Evolutionary conservation across 2,888 invertebrate species (phyloP), one percentile per base, ranked within the genome.

Genomic region (Cecidostiba fungosa): DNA sequence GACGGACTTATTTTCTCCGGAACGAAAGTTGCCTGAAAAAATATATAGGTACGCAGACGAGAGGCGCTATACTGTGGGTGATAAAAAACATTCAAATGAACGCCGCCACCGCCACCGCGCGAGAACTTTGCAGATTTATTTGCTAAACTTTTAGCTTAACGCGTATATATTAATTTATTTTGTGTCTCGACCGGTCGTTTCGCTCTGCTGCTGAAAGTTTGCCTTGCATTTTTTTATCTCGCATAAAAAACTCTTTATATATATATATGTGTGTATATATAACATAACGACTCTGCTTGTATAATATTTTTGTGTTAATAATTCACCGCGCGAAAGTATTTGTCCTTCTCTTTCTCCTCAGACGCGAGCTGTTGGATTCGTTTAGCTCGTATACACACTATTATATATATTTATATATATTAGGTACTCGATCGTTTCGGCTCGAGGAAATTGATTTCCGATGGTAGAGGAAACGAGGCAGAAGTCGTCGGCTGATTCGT

Each of bases 61-160:
- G 47, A 84, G 81, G 39, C 43, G 36, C 54, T 73, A n/a, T 26
- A 66, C 29, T 1, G 80, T 59, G 82, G 69, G 85, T 83, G 83
- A 88, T 85, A 88, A 88, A 88, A 88, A 88, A 85, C 85, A 85
- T 85, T 86, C 82, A 87, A 82, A 85, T 85, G 81, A 85, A 76
- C 77, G 84, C 78, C 76, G 82, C 74, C 8, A 19, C n/a, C n/a
- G n/a, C n/a, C n/a, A n/a, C n/a, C 54, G 79, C 72, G 12, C 32
- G 59, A 10, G 36, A 87, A 87, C 85, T 87, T 87, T 76, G 84
- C 82, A 87, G 85, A 87, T 87, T 87, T 87, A 87, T 87, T 87
- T 77, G 84, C 85, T 76, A 87, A 87, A 87, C 87, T 87, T 87
- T 84, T 80, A 77, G 83, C 87, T 73, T 85, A 84, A 83, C 84